Conservation (phyloP, 2,888 invertebrate species). For the Euphydryas editha region DNA sequence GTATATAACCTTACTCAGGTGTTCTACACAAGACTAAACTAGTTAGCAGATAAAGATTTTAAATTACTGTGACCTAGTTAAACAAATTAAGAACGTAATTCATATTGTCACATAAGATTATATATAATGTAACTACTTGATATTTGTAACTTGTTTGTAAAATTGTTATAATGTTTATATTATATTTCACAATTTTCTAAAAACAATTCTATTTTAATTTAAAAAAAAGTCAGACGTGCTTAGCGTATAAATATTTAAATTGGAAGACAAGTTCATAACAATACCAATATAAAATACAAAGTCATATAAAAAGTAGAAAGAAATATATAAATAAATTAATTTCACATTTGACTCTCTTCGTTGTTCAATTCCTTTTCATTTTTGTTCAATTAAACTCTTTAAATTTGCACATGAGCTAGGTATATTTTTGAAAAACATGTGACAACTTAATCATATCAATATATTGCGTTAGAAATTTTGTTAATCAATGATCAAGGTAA, state of each 20-base stretch:
- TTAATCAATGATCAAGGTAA: constrained; percentile 23
- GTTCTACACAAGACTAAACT: background rate
- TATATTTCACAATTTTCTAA: too few species aligned
- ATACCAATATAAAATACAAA: background rate
- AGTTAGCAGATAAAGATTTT: constrained; percentile 19
- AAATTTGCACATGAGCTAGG: too few species aligned
- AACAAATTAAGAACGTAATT: constrained; percentile 14
- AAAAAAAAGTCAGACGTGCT: too few species aligned
- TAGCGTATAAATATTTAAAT: background rate
- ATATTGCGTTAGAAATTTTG: constrained; percentile 23
- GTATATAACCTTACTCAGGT: background rate
- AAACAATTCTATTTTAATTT: too few species aligned
- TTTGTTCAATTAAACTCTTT: too few species aligned
- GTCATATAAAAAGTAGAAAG: background rate
- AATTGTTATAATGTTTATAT: background rate
- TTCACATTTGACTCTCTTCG: too few species aligned
- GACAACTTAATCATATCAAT: constrained; percentile 10
- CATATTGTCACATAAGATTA: background rate
- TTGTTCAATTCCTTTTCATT: too few species aligned
- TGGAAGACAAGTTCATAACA: background rate
- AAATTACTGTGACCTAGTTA: constrained; percentile 24
- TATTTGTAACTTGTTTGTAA: background rate
- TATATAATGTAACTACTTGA: background rate
- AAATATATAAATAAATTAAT: too few species aligned
- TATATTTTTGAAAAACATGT: constrained; percentile 16